Evolutionary conservation across 2,888 invertebrate genomes (phyloP).

Genomic region (Nymphalis c-album): DNA sequence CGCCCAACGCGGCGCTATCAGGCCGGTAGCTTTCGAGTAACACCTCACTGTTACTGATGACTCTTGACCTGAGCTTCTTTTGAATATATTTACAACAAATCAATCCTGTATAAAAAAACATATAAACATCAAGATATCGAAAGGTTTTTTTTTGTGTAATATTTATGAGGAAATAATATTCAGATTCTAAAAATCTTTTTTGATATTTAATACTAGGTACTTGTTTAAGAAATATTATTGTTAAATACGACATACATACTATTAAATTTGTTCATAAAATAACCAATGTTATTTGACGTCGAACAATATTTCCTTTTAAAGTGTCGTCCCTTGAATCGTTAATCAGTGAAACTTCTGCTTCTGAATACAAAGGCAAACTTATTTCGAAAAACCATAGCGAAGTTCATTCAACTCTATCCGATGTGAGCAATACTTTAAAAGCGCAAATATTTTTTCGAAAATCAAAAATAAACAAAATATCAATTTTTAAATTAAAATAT

Average conservation of each 20-base stretch:
- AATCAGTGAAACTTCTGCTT: constrained; percentile 70
- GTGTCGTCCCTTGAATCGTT: constrained; percentile 74
- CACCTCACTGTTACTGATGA: constrained; percentile 62
- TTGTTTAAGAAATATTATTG: not conserved
- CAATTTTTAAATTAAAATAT: not conserved
- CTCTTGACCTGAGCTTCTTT: constrained; percentile 51
- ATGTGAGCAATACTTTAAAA: constrained; percentile 1
- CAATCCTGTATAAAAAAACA: not conserved
- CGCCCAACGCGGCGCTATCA: constrained; percentile 79
- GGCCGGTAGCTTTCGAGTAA: constrained; percentile 58
- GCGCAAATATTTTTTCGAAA: not conserved
- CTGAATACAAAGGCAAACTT: constrained; percentile 70
- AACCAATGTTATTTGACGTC: constrained; percentile 50
- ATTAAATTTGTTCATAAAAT: constrained; percentile 40
- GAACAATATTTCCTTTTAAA: constrained; percentile 76
- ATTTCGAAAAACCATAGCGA: constrained; percentile 57
- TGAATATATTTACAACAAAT: constrained; percentile 5
- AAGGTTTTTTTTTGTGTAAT: too few relatives aligned
- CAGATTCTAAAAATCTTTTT: too few relatives aligned
- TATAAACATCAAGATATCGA: not conserved
- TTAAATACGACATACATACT: not conserved
- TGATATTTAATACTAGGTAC: too few relatives aligned
- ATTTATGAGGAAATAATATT: too few relatives aligned
- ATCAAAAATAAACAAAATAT: not conserved
- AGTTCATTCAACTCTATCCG: constrained; percentile 68